Base-by-base conservation (phyloP, 2,113 vertebrate species). In the Stictonetta naevosa region DNA sequence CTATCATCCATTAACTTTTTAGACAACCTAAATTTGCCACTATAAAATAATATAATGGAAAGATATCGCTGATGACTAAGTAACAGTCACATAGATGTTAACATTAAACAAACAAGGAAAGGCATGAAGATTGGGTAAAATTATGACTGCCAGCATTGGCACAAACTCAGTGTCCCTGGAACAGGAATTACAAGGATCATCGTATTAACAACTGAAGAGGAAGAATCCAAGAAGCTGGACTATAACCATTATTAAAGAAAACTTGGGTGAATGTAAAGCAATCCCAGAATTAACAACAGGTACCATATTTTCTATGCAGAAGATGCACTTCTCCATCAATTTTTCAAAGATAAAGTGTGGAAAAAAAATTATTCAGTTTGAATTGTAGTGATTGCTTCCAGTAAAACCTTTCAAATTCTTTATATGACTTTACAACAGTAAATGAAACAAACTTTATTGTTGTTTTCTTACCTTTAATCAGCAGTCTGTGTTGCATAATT, bases 401-500 rank as follows among this genome's bases (percentile, higher is more conserved):
- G 46, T 60, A 76, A 75, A 89, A 80, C 6, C 23, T 48, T 53
- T 6, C 25, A 52, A 13, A 21, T 79, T 85, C 52, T 82, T 93
- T 42, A 52, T 11, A 82, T n/a, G 29, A 67, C 20, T 87, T 75
- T 34, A 79, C 31, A 68, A 64, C 29, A 88, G n/a, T 62, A 74
- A 88, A 79, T 28, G 34, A 72, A 58, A 71, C 33, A 76, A 88
- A 34, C 36, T 88, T 86, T 58, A 81, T 67, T 83, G 50, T 52
- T 53, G 25, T 90, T 92, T 75, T 63, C 96, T 96, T 96, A 97
- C 95, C 95, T 95, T 90, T 55, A 42, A 86, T 62, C 40, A 63
- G 94, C 4, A 63, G 94, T 58, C 55, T 90, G 67, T 36, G 90
- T 93, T 46, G 80, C 86, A 92, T 1, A 93, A 76, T 53, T 92